Conservation (phyloP, 2,797 vertebrate genomes). For the Sebastes flavidus region DNA sequence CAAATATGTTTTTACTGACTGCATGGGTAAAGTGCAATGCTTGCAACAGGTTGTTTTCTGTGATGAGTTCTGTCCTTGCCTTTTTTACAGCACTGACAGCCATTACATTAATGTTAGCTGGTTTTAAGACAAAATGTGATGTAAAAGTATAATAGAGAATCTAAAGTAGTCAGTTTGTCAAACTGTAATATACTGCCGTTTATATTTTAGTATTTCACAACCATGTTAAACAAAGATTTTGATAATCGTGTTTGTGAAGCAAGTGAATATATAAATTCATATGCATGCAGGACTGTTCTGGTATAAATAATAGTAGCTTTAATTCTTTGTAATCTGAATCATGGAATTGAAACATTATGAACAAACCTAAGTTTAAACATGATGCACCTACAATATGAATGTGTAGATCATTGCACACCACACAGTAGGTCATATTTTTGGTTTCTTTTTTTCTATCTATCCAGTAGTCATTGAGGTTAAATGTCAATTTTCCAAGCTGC, state of each 20-base stretch:
- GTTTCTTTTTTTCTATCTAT: neutral
- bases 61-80: slow-evolving; percentile 14
- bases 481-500: neutral
- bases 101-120: slow-evolving; percentile 3
- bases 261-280: slow-evolving; percentile 7
- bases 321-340: neutral
- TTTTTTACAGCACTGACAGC: slow-evolving; percentile 30
- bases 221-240: neutral
- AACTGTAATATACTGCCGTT: slow-evolving; percentile 26
- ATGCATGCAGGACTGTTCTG: neutral
- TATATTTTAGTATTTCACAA: slow-evolving; percentile 18
- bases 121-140: slow-evolving; percentile 13
- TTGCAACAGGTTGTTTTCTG: slow-evolving; percentile 17
- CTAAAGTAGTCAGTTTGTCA: neutral
- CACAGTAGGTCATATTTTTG: neutral
- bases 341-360: neutral
- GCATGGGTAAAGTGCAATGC: slow-evolving; percentile 75
- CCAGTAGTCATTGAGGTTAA: neutral
- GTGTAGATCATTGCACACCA: neutral
- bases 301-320: slow-evolving; percentile 14
- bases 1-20: slow-evolving; percentile 53
- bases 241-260: slow-evolving; percentile 4
- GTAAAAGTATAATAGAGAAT: neutral
- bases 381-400: neutral
- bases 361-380: slow-evolving; percentile 4